phyloP scores from a whole-genome alignment of 2,113 vertebrate genomes.

The Microcebus lehilahytsara region DNA sequence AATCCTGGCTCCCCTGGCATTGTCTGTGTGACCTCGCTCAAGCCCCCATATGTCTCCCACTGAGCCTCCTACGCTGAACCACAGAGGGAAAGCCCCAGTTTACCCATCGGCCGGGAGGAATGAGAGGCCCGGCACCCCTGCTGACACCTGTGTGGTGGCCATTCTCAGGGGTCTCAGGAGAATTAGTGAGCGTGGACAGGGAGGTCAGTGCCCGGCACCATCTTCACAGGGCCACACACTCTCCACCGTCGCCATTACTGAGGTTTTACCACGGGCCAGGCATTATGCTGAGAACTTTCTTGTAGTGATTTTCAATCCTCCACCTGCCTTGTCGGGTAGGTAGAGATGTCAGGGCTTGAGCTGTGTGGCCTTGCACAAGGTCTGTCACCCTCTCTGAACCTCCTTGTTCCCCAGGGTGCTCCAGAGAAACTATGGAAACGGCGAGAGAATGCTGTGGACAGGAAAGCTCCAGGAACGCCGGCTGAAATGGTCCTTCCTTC shows the following conservation, averaged over 20 bases:
- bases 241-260: fast-evolving
- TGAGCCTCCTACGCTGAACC: neutral
- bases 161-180: neutral
- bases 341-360: neutral
- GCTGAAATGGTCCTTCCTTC: neutral
- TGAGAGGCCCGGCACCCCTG: neutral
- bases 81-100: neutral
- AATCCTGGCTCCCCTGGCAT: neutral
- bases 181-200: neutral
- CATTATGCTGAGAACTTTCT: neutral
- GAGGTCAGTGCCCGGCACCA: neutral
- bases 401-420: neutral
- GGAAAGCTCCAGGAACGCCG: neutral
- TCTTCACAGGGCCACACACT: neutral
- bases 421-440: neutral
- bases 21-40: neutral
- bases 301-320: neutral
- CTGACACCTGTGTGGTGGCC: neutral
- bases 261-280: neutral
- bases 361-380: neutral
- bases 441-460: neutral
- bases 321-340: neutral
- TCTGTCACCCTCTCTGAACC: neutral
- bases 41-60: neutral
- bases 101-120: neutral